Evolutionary conservation across 2,888 invertebrate genomes (phyloP), one percentile per base, ranked within the genome.

Genomic region (Bruchidius siliquastri): DNA sequence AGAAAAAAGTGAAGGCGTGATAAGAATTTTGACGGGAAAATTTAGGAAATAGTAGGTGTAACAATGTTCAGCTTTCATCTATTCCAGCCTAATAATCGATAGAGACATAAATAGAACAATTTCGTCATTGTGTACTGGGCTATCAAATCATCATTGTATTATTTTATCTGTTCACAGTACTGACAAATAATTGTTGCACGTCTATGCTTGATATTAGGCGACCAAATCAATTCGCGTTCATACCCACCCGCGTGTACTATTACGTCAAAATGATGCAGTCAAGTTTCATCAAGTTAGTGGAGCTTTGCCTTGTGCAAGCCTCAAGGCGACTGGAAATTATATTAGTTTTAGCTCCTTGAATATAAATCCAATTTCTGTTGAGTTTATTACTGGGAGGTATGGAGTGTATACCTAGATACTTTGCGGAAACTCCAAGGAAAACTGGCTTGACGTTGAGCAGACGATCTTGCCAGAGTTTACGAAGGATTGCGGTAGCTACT

Each of bases 211-310:
- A 49, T 49, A 13, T 49, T 49, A 49, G 6, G 13, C 49, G 49
- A 49, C 6, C 49, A 49, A 49, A 49, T 49, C 49, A 49, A 49
- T 49, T 49, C 49, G 49, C 49, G 49, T 49, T 49, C 49, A 49
- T 49, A 49, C 49, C 49, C 49, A 49, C 21, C 21, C 76, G 77
- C 75, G 76, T 76, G 72, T 72, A 76, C 76, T 76, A 76, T 77
- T 77, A 77, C 76, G 74, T 78, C 77, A 73, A 76, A 75, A 78
- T 75, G 74, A 77, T 77, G 76, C 77, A 78, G 78, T 78, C 78
- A 75, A 77, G 78, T 77, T 78, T 75, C 75, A 78, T 78, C 77
- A 76, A 76, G 71, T 78, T 75, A 76, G 77, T 77, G 72, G 74
- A 74, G 76, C 75, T 77, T 71, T 75, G 73, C 74, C 69, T 73